Evolutionary conservation across 2,797 vertebrate genomes (phyloP), one percentile per base, ranked within the genome.

Genomic region (Cirrhinus molitorella): DNA sequence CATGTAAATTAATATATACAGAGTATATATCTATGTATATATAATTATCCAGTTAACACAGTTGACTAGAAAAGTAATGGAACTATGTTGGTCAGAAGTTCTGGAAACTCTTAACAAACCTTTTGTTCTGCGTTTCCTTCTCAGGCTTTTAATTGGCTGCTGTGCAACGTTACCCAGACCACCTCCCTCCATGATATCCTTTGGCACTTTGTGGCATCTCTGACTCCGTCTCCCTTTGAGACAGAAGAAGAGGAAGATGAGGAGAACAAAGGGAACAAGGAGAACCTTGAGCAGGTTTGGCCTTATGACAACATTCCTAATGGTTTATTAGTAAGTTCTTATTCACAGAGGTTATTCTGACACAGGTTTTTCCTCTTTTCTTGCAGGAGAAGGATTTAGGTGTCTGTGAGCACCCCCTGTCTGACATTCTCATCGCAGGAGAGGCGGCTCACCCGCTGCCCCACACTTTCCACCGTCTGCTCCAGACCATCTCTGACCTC

Each of bases 111-210:
- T 43, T 25, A 59, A 67, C 34, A 13, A 59, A 76, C 34, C 34
- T 25, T 76, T 59, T 59, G 37, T 43, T 37, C 55, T 51, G 28
- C 31, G 10, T 65, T 83, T 73, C 28, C 83, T 84, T 89, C 53
- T 87, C 89, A 99, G 98, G 98, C 98, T 13, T 99, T 99, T 94
- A 99, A 99, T 91, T 99, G 98, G 98, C 96, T 99, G 80, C 95
- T 99, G 59, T 99, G 98, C 90, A 99, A 99, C n/a, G 98, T 99
- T 88, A 99, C 99, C 92, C 98, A 99, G 85, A 99, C 98, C 81
- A 99, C 97, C 14, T 99, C 97, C 67, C 96, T 99, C 85, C 98
- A 99, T 87, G 98, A 99, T 90, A 98, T 99, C 88, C 95, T 99
- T 1, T 99, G 98, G 98, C 97, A 99, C 91, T 99, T 99, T 91